Evolutionary conservation across 1,140 invertebrate genomes (phyloP).

Genomic region (Archivesica marissinica): DNA sequence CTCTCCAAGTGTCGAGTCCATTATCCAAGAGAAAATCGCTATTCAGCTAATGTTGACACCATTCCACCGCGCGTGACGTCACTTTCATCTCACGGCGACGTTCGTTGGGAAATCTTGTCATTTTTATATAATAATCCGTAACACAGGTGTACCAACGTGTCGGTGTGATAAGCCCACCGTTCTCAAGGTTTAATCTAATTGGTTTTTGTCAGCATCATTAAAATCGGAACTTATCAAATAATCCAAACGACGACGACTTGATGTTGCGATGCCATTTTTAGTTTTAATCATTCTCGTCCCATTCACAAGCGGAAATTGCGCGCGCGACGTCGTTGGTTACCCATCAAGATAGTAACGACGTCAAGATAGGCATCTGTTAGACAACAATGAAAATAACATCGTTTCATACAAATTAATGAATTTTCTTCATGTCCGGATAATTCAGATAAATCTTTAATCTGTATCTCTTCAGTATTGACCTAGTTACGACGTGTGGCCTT

Average conservation of each 20-base stretch:
- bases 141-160: too few relatives aligned
- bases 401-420: too few relatives aligned
- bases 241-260: not conserved
- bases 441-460: too few relatives aligned
- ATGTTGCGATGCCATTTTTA: not conserved
- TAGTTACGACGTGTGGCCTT: too few relatives aligned
- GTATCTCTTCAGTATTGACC: too few relatives aligned
- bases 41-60: not conserved
- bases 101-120: not conserved
- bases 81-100: not conserved
- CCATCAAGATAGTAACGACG: not conserved
- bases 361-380: not conserved
- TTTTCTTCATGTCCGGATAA: too few relatives aligned
- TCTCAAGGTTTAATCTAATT: not conserved
- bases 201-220: not conserved
- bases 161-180: too few relatives aligned
- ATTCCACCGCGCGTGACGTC: not conserved
- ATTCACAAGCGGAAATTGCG: too few relatives aligned
- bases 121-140: not conserved
- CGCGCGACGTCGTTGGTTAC: too few relatives aligned
- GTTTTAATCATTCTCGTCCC: too few relatives aligned
- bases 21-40: not conserved
- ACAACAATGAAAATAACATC: not conserved
- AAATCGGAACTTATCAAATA: not conserved
- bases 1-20: conserved; percentile 41